Evolutionary conservation across 1,140 invertebrate species (phyloP).

Genomic region (Heterodera carotae): DNA sequence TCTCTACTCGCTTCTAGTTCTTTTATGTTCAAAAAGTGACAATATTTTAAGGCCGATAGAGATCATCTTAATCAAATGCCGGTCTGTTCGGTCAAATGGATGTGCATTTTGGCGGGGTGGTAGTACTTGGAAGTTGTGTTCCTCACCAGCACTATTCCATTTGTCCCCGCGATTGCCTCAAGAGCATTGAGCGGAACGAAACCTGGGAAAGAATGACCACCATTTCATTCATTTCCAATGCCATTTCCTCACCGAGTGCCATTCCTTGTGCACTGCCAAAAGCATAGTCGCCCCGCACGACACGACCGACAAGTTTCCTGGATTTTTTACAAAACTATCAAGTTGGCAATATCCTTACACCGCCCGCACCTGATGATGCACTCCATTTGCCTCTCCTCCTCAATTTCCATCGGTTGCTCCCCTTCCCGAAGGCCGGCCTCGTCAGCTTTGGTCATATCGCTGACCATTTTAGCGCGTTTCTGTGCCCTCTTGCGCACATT

Average conservation of each 20-base stretch:
- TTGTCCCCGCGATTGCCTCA: neutral
- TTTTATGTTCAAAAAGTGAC: too few relatives aligned
- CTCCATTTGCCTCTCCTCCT: too few relatives aligned
- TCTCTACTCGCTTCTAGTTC: too few relatives aligned
- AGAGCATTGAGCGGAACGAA: neutral
- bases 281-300: neutral
- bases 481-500: neutral
- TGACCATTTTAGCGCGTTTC: neutral
- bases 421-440: too few relatives aligned
- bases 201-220: neutral
- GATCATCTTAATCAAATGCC: neutral
- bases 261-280: neutral
- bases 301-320: conserved; percentile 1
- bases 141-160: conserved; percentile 1
- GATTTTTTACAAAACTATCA: neutral
- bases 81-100: neutral
- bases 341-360: too few relatives aligned
- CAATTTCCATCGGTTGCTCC: neutral
- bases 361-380: neutral
- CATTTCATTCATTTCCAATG: neutral
- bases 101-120: neutral
- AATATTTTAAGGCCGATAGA: too few relatives aligned
- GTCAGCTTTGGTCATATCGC: neutral
- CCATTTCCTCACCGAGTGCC: neutral
- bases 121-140: conserved; percentile 6